Base-by-base conservation (phyloP, 2,113 vertebrate species). In the Megalops atlanticus region DNA sequence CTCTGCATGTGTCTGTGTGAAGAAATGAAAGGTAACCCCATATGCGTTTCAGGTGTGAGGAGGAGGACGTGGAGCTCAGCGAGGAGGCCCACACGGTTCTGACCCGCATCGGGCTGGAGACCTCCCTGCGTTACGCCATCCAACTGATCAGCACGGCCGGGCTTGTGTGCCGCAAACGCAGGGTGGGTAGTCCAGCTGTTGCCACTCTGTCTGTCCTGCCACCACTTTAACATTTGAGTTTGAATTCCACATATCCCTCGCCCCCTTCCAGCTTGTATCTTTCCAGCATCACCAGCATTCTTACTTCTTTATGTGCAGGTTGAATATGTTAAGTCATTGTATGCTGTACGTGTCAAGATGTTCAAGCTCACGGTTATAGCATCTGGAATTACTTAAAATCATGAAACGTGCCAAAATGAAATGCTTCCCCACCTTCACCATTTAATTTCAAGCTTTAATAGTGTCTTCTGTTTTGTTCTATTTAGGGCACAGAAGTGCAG, bases 131-230 rank as follows among this genome's bases (percentile, higher is more conserved):
- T 43, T 98, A 98, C 0, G 95, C 97, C 84, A 98, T 98, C 87
- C 97, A 97, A 90, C 95, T 98, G 78, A 98, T 98, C 90, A 97
- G 95, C 0, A 96, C 96, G 0, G 97, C 97, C 36, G 96, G 93
- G 45, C 90, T 98, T 64, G 97, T 97, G 89, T 97, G 96, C 88
- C 95, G 96, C 68, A 98, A 97, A 68, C 94, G 96, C 87, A 96
- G 96, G 94, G 97, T 93, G 54, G 78, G 78, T 33, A 41, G 27
- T 36, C 1, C 16, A 31, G 11, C 15, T 16, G 11, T n/a, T 0
- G 45, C 11, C n/a, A 18, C n/a, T 43, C 54, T 11, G 15, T 7
- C 3, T 6, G 18, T 21, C 36, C 49, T 7, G 24, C 16, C 3
- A 31, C 35, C n/a, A n/a, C n/a, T n/a, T n/a, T n/a, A n/a, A n/a